Base-by-base conservation (phyloP, 2,797 vertebrate genomes). In the Argya squamiceps region DNA sequence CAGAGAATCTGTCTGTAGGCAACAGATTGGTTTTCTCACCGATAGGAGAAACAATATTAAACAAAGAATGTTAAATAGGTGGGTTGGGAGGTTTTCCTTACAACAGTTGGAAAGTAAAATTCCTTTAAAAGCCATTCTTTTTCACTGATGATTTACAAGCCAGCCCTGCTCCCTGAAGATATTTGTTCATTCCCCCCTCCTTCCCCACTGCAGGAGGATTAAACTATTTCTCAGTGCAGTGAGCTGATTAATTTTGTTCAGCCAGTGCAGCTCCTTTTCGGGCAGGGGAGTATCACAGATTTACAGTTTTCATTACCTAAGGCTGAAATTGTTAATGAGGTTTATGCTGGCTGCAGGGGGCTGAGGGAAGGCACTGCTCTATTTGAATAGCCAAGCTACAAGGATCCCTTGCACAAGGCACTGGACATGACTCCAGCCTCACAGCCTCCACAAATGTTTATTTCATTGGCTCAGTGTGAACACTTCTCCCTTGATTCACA, bases 221-320 rank as follows among this genome's bases (percentile, higher is more conserved):
- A 96, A 94, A 94, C 95, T 92, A 94, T 96, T 97, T 96, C 88
- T 93, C 95, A 95, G 89, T 62, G 94, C 94, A 95, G 58, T 91
- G 96, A 95, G 82, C 92, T 6, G 84, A 85, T 92, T 94, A 88
- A 84, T 89, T 94, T 83, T 91, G 58, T 75, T 94, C 87, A 81
- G 65, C 50, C 79, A 78, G 58, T 37, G 65, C 89, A 67, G 70
- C 73, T 93, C 64, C 69, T 47, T 78, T 73, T 84, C 27, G 34
- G 65, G 82, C 76, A 91, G 50, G 30, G 55, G 37, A 83, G 37
- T 76, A 65, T 65, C 65, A 92, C 58, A 95, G 93, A 96, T 96
- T 95, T 96, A 95, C 76, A 56, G 76, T 78, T 96, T 93, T 96
- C 89, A 93, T 95, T 96, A 94, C 96, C 95, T 85, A 36, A 88